These are phyloP conservation scores for Herpetotheres cachinnans DNA, from an alignment of 2,113 vertebrate genomes.

Conservation along the genomic window DNA sequence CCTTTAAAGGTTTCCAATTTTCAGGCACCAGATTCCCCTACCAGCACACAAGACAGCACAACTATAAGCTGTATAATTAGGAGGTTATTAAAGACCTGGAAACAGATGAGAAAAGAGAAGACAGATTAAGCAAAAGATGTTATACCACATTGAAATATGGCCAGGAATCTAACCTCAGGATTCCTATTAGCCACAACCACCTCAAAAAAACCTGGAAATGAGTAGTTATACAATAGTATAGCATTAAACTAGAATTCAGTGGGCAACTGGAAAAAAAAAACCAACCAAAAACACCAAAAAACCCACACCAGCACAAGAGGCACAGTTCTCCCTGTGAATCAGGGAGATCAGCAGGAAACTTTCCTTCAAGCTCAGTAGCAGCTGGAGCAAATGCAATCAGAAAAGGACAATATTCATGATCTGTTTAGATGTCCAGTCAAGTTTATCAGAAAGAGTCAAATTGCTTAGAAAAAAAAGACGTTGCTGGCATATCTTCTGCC, in stretches of 20 bases:
- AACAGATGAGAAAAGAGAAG: neutral
- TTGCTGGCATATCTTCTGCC: neutral
- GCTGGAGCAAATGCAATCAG: neutral
- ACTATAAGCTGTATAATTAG: neutral
- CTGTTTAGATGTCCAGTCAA: neutral
- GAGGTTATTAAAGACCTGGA: neutral
- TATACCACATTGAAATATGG: neutral
- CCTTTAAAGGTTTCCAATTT: neutral
- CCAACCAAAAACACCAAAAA: neutral
- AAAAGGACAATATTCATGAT: neutral
- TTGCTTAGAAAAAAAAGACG: neutral
- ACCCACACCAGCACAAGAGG: neutral
- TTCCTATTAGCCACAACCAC: neutral
- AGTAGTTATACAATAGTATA: neutral
- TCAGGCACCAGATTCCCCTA: neutral
- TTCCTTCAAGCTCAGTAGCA: neutral
- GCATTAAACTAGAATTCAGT: neutral
- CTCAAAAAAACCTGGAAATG: neutral
- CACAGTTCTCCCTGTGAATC: neutral
- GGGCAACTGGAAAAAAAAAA: neutral
- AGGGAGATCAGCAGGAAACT: neutral
- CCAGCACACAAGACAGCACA: neutral
- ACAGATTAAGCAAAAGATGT: neutral
- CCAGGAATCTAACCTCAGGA: neutral
- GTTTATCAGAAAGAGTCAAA: neutral